Conservation (phyloP, 2,888 invertebrate species). For the Dolichomitus sp. region DNA sequence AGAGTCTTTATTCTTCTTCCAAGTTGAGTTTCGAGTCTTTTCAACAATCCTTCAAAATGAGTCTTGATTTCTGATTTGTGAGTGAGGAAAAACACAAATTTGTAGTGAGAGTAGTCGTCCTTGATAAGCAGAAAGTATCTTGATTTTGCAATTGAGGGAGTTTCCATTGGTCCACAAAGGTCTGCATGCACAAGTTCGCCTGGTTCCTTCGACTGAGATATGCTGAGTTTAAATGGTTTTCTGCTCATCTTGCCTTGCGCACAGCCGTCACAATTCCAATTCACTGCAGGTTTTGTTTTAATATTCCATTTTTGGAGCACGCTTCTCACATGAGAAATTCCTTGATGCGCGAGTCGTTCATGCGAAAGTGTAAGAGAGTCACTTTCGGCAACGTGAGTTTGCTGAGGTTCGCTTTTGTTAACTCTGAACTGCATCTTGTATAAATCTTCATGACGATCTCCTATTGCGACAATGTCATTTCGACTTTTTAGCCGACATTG, state of each 20-base stretch:
- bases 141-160: conserved; percentile 34
- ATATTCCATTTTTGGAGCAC: conserved; percentile 62
- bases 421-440: conserved; percentile 64
- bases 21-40: conserved; percentile 33
- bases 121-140: conserved; percentile 62
- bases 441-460: conserved; percentile 41
- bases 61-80: conserved; percentile 37
- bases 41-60: conserved; percentile 38
- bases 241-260: conserved; percentile 56
- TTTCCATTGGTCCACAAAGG: conserved; percentile 40
- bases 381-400: not conserved
- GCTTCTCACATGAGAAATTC: conserved; percentile 36
- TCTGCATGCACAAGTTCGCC: conserved; percentile 58
- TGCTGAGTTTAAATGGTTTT: conserved; percentile 47
- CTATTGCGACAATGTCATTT: conserved; percentile 42
- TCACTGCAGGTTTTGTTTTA: not conserved
- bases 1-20: conserved; percentile 49
- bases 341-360: conserved; percentile 61
- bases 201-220: conserved; percentile 9
- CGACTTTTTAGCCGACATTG: conserved; percentile 28
- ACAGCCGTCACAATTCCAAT: conserved; percentile 40
- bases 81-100: conserved; percentile 55
- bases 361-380: conserved; percentile 56
- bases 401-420: too few species aligned
- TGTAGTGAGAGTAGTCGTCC: conserved; percentile 62